Evolutionary conservation across 2,888 invertebrate genomes (phyloP).

Genomic region (Parasteatoda lunata): DNA sequence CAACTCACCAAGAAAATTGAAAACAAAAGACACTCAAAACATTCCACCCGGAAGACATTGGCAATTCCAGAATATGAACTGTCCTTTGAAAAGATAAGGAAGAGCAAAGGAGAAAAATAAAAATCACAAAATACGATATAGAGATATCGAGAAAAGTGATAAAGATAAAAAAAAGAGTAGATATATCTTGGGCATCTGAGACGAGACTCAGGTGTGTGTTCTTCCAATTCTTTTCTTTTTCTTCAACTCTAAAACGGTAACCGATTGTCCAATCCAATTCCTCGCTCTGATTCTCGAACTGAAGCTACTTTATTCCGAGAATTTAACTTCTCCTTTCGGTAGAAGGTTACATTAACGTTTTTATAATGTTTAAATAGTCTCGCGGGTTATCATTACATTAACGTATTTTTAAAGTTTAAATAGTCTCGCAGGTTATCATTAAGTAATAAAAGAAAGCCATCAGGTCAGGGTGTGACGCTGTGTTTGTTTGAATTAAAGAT

Average conservation of each 20-base stretch:
- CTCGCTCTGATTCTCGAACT: conserved; percentile 31
- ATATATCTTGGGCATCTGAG: conserved; percentile 12
- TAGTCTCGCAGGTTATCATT: background rate
- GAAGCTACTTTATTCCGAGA: background rate
- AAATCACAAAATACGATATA: background rate
- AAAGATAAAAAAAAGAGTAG: conserved; percentile 4
- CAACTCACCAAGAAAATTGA: too few species aligned
- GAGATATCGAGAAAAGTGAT: background rate
- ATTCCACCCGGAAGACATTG: background rate
- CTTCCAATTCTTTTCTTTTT: background rate
- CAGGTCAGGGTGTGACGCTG: background rate
- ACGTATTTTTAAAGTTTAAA: too few species aligned
- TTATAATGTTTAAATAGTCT: background rate
- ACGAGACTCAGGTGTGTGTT: conserved; percentile 39
- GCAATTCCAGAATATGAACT: background rate
- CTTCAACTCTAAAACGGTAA: conserved; percentile 3
- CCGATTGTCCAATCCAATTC: conserved; percentile 26
- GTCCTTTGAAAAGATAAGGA: conserved; percentile 7
- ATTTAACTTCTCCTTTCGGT: background rate
- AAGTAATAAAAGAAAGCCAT: background rate
- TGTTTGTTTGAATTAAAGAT: too few species aligned
- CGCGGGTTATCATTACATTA: too few species aligned
- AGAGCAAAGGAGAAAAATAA: conserved; percentile 9
- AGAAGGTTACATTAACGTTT: background rate
- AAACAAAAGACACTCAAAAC: too few species aligned